Evolutionary conservation across 2,113 vertebrate species (phyloP).

Genomic region (Falco punctatus): DNA sequence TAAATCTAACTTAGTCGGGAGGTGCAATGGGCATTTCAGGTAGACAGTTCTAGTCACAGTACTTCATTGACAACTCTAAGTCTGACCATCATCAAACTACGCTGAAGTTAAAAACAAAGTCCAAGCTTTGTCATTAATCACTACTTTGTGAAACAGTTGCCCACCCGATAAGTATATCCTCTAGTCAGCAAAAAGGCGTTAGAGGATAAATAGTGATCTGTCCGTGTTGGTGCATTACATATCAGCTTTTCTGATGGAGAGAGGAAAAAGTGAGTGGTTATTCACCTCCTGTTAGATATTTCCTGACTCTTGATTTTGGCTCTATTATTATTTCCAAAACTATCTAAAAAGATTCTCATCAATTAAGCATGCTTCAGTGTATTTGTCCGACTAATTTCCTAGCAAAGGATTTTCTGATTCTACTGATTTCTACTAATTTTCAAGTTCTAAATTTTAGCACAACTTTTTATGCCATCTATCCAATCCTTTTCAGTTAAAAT

Average conservation of each 20-base stretch:
- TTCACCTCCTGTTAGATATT: not conserved
- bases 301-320: not conserved
- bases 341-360: not conserved
- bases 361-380: not conserved
- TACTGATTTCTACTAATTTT: not conserved
- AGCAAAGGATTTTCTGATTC: not conserved
- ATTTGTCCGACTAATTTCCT: not conserved
- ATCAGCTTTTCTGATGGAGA: not conserved
- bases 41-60: not conserved
- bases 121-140: not conserved
- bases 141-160: not conserved
- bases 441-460: not conserved
- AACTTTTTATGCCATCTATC: not conserved
- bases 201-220: not conserved
- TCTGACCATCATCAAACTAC: not conserved
- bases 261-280: not conserved
- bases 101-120: not conserved
- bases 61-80: not conserved
- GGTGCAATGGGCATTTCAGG: not conserved
- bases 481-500: constrained; percentile 14
- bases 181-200: not conserved
- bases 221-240: not conserved
- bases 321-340: not conserved
- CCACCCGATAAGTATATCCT: not conserved
- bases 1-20: not conserved